Evolutionary conservation across 2,113 vertebrate species (phyloP).

Genomic region (Gopherus evgoodei): DNA sequence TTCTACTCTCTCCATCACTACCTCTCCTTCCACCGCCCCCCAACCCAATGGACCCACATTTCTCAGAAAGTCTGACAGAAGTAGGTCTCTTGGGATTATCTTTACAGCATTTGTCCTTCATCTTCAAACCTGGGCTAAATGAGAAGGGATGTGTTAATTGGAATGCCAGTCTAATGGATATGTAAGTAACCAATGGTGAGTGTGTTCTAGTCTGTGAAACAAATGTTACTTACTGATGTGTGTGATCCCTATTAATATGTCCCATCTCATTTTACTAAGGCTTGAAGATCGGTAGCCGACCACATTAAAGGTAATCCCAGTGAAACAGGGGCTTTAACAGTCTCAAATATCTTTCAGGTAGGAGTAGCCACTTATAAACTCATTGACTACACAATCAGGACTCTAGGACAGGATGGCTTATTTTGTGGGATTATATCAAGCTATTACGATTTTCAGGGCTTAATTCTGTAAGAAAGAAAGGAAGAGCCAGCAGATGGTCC

Average conservation of each 20-base stretch:
- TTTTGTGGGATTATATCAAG: background rate
- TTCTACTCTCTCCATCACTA: background rate
- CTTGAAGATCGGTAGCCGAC: background rate
- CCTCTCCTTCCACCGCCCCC: accelerated
- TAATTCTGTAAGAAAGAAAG: background rate
- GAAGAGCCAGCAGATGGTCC: background rate
- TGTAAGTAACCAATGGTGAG: background rate
- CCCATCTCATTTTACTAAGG: background rate
- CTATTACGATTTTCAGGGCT: background rate
- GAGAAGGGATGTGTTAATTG: background rate
- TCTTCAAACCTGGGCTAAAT: background rate
- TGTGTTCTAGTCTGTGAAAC: accelerated
- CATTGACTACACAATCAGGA: background rate
- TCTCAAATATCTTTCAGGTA: constrained; percentile 28
- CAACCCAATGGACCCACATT: background rate
- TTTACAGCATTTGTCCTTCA: background rate
- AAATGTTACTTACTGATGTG: background rate
- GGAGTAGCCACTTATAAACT: background rate
- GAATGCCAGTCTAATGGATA: background rate
- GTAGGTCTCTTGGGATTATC: background rate
- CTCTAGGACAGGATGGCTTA: background rate
- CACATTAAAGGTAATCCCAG: constrained; percentile 15
- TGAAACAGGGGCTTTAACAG: background rate
- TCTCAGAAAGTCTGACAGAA: background rate
- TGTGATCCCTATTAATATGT: background rate